Base-by-base conservation (phyloP, 2,888 invertebrate genomes). In the Stenoptilia bipunctidactyla region DNA sequence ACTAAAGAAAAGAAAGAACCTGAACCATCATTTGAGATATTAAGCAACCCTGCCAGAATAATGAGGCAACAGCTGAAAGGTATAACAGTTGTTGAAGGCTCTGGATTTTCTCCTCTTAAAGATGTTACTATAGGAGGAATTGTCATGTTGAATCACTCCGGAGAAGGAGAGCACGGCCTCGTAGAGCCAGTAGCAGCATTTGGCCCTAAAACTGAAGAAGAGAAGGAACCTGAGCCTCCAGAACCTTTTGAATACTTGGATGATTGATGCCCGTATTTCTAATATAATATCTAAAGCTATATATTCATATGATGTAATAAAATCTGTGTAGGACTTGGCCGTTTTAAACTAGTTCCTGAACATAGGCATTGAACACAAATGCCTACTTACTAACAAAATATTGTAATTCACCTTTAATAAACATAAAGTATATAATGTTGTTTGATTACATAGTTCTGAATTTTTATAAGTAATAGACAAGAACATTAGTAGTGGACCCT, bases 181-280 rank as follows among this genome's bases (percentile, higher is more conserved):
- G 97, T 98, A 1, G 97, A 97, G 65, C 94, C 96, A 4, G 96
- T 97, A 10, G 93, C 92, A 66, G 94, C 94, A 0, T 94, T 92
- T 58, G 95, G 95, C 1, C 94, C 93, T 1, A 94, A 94, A 66
- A 90, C 92, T 13, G 97, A 97, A 49, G 98, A 98, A 59, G 96
- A 96, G 56, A 95, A 95, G 60, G 98, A 98, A 74, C 97, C 98
- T 0, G 96, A 96, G 58, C 96, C 97, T 34, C 98, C 98, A 61
- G 97, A 97, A 86, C 96, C 98, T 48, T 98, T 98, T 68, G 97
- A 97, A 80, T 98, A 94, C 82, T 89, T 89, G 55, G 97, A 98
- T 72, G 92, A 92, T 70, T 90, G 87, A 85, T 68, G 20, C 20
- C 8, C 8, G 3, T 20, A 5, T 8, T 5, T 3, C 8, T 20